These are phyloP conservation scores for Drosophila pallidifrons DNA, from an alignment of 1,140 invertebrate species.

Conservation along the genomic window DNA sequence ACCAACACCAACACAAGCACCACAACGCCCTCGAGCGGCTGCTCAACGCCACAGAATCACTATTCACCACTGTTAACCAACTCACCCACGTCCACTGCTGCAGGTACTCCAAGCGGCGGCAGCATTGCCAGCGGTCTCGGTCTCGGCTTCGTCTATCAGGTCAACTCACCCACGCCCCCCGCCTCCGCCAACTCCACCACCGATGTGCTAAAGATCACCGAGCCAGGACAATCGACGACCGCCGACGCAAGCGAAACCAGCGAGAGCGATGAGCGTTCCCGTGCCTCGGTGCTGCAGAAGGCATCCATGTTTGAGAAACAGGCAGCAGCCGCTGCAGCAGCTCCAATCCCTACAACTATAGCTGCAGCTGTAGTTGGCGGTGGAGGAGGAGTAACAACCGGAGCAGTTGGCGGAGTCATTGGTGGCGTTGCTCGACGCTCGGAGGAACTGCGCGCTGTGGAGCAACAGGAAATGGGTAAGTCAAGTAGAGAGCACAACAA, in stretches of 20 bases:
- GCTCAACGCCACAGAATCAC: conserved; percentile 82
- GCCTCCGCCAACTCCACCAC: conserved; percentile 31
- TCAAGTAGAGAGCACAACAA: conserved; percentile 15
- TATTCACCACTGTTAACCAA: conserved; percentile 83
- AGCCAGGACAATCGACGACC: conserved; percentile 31
- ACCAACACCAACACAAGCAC: conserved; percentile 68
- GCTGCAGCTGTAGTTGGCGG: conserved; percentile 21
- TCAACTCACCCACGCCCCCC: conserved; percentile 78
- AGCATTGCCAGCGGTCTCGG: conserved; percentile 72
- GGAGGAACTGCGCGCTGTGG: conserved; percentile 49
- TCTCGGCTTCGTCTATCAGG: conserved; percentile 74
- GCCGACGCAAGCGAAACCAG: conserved; percentile 22
- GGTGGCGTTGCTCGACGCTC: conserved; percentile 32
- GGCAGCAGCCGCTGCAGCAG: conserved; percentile 65
- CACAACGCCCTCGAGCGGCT: conserved; percentile 79
- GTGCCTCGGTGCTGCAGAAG: conserved; percentile 83
- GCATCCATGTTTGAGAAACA: conserved; percentile 84
- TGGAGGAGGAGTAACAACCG: conserved; percentile 9
- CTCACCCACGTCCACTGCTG: conserved; percentile 82
- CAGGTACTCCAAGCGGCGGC: conserved; percentile 79
- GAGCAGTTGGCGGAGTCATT: conserved; percentile 13
- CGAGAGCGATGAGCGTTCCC: conserved; percentile 73
- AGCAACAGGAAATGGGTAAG: conserved; percentile 83
- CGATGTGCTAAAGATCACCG: conserved; percentile 78
- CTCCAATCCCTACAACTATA: conserved; percentile 23